Conservation (phyloP, 2,113 vertebrate species). For the Excalfactoria chinensis region DNA sequence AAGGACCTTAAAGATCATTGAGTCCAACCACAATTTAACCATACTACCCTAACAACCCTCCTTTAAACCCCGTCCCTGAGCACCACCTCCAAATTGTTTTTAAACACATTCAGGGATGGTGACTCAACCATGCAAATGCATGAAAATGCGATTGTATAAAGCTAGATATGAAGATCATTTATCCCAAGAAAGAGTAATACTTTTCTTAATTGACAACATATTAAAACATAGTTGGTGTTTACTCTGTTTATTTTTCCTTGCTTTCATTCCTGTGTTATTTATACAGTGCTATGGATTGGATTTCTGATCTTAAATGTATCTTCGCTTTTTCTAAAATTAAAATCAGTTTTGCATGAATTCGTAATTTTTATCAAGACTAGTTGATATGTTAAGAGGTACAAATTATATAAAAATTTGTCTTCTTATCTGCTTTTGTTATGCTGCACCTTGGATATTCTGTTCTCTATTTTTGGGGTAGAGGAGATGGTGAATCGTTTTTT, state of each 20-base stretch:
- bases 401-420: background rate
- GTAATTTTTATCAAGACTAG: background rate
- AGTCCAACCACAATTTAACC: too few species aligned
- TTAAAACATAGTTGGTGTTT: background rate
- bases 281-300: background rate
- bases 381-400: background rate
- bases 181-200: background rate
- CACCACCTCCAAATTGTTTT: too few species aligned
- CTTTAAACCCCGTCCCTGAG: too few species aligned
- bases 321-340: background rate
- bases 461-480: background rate
- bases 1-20: too few species aligned
- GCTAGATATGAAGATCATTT: background rate
- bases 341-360: background rate
- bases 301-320: background rate
- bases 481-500: background rate
- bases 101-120: too few species aligned
- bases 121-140: too few species aligned
- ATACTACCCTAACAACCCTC: too few species aligned
- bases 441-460: fast-evolving
- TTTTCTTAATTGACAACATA: background rate
- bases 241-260: background rate
- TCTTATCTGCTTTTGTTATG: background rate
- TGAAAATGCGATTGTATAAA: background rate
- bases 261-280: background rate